Base-by-base conservation (phyloP, 2,797 vertebrate genomes). In the Psittacula derbiana region DNA sequence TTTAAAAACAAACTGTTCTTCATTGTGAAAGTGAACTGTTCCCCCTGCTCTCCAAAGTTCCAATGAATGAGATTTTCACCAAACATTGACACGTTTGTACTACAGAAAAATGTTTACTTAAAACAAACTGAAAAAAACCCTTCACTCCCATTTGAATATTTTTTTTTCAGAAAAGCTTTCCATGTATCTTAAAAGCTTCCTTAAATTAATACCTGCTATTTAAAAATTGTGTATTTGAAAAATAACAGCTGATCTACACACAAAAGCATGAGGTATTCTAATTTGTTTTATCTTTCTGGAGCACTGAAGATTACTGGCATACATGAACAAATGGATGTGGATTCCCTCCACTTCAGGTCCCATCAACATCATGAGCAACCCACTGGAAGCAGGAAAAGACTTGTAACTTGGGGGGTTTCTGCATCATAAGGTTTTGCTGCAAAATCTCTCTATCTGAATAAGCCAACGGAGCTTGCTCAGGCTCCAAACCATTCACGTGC, bases 111-210 rank as follows among this genome's bases (percentile, higher is more conserved):
- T 4, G 41, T 28, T 79, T 53, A 52, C 82, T 70, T 52, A 10
- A 36, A 75, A 73, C 60, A 69, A 72, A 25, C 55, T 16, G 33
- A 50, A 49, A n/a, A 23, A 44, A 27, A 21, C 1, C 20, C 41
- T 76, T 58, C 36, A 28, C 36, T 84, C 30, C 46, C 41, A 60
- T 71, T 64, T 49, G 27, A 88, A 28, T 53, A 11, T 65, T 86
- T 91, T 49, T 49, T 55, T 70, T 92, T 88, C 73, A 88, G 79
- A 58, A 88, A 16, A 40, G 47, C 12, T 88, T 93, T 92, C 55
- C 74, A 57, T 10, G 2, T 73, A 64, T 12, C 43, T 86, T 81
- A 4, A 70, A 85, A 93, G 50, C 17, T 65, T 62, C 36, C 52
- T 86, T 80, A 84, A 92, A 81, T 90, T 88, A 88, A 64, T 36